phyloP scores from a whole-genome alignment of 2,113 vertebrate genomes.

The Pantherophis guttatus region DNA sequence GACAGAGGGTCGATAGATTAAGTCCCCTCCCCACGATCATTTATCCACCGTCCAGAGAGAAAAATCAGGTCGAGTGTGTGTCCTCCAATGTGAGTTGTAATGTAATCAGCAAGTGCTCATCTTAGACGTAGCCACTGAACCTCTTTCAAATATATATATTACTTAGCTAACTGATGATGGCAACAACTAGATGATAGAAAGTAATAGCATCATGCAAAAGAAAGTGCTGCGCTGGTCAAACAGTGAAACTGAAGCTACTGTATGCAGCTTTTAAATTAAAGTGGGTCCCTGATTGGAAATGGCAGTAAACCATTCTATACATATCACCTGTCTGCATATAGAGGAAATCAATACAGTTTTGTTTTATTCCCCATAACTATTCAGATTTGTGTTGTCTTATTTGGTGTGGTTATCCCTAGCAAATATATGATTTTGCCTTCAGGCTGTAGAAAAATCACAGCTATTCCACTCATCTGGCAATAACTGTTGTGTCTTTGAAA shows the following conservation, averaged over 20 bases:
- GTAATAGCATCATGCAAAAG: neutral
- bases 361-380: neutral
- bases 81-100: too few relatives aligned
- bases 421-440: neutral
- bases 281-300: neutral
- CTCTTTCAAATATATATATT: neutral
- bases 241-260: neutral
- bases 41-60: too few relatives aligned
- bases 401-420: neutral
- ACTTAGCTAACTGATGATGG: neutral
- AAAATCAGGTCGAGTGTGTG: too few relatives aligned
- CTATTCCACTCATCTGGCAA: neutral
- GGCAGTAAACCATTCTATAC: neutral
- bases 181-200: neutral
- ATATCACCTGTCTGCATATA: neutral
- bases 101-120: neutral
- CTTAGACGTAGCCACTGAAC: neutral
- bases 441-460: neutral
- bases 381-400: neutral
- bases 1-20: too few relatives aligned
- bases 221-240: neutral
- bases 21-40: too few relatives aligned
- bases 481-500: neutral
- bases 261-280: neutral
- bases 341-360: neutral